These are phyloP conservation scores for Noctilio leporinus DNA, from an alignment of 2,113 vertebrate genomes.

Conservation along the genomic window DNA sequence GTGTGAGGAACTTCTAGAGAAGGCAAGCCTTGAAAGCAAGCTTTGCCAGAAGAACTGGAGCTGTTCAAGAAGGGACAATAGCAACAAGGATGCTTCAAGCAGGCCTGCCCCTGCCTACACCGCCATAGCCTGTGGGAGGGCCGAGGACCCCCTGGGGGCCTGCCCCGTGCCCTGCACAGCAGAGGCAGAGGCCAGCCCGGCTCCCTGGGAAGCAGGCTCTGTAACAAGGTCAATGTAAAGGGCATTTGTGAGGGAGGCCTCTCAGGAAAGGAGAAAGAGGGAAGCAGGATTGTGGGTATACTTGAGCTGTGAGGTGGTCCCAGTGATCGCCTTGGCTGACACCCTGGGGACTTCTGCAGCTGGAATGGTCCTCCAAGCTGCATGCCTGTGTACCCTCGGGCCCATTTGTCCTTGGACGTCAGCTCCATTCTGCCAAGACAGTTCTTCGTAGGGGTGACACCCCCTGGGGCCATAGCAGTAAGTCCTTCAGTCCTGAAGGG, in stretches of 20 bases:
- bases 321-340: background rate
- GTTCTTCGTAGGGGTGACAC: no score
- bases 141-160: fast-evolving
- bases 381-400: background rate
- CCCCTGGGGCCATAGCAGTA: fast-evolving
- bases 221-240: background rate
- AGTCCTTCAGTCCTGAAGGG: background rate
- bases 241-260: background rate
- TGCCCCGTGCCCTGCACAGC: fast-evolving
- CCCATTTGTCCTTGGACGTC: background rate
- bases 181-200: background rate
- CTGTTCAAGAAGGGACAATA: fast-evolving
- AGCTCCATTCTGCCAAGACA: fast-evolving
- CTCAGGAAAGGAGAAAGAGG: background rate
- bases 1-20: background rate
- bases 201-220: background rate
- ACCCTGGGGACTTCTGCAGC: background rate
- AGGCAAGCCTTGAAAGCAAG: background rate
- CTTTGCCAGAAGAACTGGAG: background rate
- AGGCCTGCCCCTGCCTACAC: background rate
- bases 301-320: background rate
- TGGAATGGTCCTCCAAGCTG: no score
- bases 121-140: background rate
- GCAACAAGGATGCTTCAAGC: no score
- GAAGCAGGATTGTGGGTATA: background rate